phyloP scores from a whole-genome alignment of 2,113 vertebrate species.

The Turdus rufiventris region DNA sequence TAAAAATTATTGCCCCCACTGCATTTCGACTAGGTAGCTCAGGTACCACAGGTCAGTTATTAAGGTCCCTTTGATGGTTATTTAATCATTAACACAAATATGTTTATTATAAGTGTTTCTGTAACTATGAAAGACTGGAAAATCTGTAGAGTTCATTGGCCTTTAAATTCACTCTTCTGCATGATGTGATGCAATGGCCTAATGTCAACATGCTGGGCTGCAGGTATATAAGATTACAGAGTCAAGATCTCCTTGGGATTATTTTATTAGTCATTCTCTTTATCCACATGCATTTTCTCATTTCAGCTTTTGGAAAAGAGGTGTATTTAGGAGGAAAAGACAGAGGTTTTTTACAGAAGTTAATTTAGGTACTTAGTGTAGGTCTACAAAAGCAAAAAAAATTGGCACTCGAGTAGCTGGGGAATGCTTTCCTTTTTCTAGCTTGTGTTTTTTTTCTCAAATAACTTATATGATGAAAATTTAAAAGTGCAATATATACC shows the following conservation, averaged over 20 bases:
- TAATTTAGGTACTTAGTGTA: not conserved
- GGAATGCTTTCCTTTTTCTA: not conserved
- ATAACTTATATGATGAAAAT: not conserved
- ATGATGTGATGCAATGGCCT: not conserved
- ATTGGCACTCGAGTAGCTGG: not conserved
- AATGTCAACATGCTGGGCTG: not conserved
- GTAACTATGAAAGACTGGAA: not conserved
- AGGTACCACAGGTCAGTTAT: not conserved
- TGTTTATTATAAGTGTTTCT: not conserved
- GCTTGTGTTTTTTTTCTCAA: not conserved
- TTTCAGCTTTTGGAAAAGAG: not conserved
- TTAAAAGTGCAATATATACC: not conserved
- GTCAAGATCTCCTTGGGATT: not conserved
- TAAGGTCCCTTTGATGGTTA: not conserved
- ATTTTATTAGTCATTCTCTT: not conserved
- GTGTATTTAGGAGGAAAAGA: not conserved
- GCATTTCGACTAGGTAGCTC: not conserved
- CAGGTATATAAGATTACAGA: not conserved
- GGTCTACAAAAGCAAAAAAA: not conserved
- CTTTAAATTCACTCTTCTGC: conserved; percentile 3
- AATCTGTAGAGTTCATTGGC: not conserved
- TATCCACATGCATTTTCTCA: not conserved
- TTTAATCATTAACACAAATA: not conserved
- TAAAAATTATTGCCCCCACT: not conserved
- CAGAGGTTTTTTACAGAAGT: not conserved